phyloP scores from a whole-genome alignment of 1,140 invertebrate genomes.

The Eupristina koningsbergeri region DNA sequence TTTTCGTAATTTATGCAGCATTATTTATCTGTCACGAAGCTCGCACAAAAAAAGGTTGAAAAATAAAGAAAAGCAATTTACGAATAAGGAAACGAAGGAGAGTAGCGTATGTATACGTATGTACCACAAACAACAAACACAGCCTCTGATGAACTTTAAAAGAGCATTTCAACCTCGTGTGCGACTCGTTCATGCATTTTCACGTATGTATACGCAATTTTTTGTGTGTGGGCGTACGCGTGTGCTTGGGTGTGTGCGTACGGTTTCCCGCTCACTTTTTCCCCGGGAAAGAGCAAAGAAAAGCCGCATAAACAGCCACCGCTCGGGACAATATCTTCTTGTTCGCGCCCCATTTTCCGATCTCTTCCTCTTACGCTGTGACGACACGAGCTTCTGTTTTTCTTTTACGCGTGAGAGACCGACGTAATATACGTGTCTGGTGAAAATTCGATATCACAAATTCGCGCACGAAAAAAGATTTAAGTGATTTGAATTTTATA shows the following conservation, averaged over 20 bases:
- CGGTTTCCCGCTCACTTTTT: not conserved
- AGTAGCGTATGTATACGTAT: not conserved
- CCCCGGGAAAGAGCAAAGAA: not conserved
- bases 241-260: not conserved
- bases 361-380: too few species aligned
- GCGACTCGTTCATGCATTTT: not conserved
- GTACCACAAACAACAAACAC: not conserved
- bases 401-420: not conserved
- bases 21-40: too few species aligned
- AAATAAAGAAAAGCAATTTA: not conserved
- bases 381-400: not conserved
- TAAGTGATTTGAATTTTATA: slow-evolving; percentile 11
- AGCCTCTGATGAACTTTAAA: not conserved
- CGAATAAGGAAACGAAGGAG: not conserved
- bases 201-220: not conserved
- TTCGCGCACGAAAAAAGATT: not conserved
- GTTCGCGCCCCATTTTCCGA: not conserved
- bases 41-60: too few species aligned
- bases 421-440: not conserved
- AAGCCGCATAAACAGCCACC: not conserved
- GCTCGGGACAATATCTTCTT: slow-evolving; percentile 7
- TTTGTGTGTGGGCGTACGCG: not conserved
- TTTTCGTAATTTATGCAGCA: too few species aligned
- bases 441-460: not conserved
- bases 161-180: not conserved